Evolutionary conservation across 1,140 invertebrate genomes (phyloP), one percentile per base, ranked within the genome.

Genomic region (Marisa cornuarietis): DNA sequence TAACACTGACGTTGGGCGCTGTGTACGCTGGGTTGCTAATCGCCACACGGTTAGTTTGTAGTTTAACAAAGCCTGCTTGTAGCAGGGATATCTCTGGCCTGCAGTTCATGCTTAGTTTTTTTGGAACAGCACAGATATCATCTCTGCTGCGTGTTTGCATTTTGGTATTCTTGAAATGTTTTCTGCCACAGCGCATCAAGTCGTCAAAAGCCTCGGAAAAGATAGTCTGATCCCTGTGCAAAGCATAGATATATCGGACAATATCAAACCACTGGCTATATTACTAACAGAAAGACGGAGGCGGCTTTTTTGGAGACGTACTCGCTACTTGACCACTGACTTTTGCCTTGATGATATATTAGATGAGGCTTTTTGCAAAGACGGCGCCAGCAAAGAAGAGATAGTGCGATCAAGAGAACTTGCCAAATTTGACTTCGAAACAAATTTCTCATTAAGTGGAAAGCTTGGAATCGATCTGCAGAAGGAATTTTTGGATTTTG

Each of bases 171-270:
- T 58, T 58, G 54, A 58, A 58, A 77, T 77, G 76, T 77, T 77
- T 69, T 42, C 76, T 24, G 76, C 76, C 42, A 77, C 76, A 51
- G 66, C 76, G 5, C 65, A 77, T 26, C 76, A 77, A 26, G 76
- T 77, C n/a, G 76, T 77, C 16, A 77, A 68, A 77, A 77, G 76
- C 22, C 65, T 77, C 0, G 76, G 76, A 20, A 77, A 77, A 20
- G 76, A 77, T 54, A 68, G 63, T 16, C 51, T 77, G 63, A 77
- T 65, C 18, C 76, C 76, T n/a, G 76, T 77, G 11, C 62, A 24
- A n/a, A 77, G 76, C 58, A 26, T 77, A 26, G 76, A 77, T 54
- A 0, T 16, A 14, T 63, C 76, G n/a, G 63, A 77, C n/a, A 77
- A 77, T 63, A 68, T 77, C 49, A 63, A n/a, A 26, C 76, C 76